Conservation (phyloP, 2,113 vertebrate species). For the Petrocephalus microphthalmus region DNA sequence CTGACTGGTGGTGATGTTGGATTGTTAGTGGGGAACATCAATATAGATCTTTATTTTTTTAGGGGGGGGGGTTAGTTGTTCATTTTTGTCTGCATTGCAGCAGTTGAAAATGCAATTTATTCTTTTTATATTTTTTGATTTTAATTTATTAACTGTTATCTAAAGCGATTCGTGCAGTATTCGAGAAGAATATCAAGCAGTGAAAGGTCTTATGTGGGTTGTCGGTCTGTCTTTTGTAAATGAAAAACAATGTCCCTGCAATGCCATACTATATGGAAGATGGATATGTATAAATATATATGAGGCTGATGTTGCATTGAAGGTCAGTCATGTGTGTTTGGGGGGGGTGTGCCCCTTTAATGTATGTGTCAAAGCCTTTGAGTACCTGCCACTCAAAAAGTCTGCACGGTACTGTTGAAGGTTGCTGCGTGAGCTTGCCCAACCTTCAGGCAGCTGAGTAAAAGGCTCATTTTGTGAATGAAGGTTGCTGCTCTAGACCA, state of each 20-base stretch:
- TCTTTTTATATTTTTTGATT: neutral
- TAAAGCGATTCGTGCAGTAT: neutral
- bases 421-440: neutral
- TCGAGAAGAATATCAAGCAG: neutral
- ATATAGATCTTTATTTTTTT: neutral
- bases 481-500: neutral
- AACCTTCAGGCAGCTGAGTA: neutral
- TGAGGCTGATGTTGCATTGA: neutral
- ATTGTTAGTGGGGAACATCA: neutral
- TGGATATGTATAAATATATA: neutral
- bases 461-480: constrained; percentile 3
- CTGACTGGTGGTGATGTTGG: neutral
- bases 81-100: neutral
- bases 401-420: neutral
- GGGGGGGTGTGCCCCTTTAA: neutral
- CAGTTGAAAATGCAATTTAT: neutral
- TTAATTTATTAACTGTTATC: neutral
- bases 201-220: neutral
- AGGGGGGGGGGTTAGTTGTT: neutral
- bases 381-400: neutral
- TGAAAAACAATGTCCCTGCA: neutral
- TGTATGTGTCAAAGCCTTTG: neutral
- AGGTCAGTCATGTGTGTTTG: neutral
- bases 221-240: neutral
- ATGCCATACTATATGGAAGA: neutral